Percentiles rank a stretch among this genome's conserved stretches.
Evolutionary conservation across 2,797 vertebrate species (phyloP).

Genomic region (Gallinago nigripennis): DNA sequence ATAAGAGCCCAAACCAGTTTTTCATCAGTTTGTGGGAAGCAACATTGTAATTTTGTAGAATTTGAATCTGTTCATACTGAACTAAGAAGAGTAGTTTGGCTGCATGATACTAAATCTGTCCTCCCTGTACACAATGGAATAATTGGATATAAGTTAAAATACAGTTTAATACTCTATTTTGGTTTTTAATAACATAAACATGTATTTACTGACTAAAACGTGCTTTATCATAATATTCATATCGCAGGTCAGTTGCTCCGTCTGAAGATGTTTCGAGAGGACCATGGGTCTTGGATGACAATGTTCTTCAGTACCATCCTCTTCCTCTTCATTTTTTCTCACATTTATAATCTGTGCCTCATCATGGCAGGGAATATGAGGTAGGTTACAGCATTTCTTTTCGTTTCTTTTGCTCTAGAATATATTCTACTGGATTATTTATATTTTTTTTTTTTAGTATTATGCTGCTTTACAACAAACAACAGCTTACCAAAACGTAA

Average conservation of each 20-base stretch:
- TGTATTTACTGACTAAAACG: neutral
- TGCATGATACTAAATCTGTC: neutral
- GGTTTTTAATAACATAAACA: neutral
- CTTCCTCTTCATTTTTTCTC: constrained; percentile 97
- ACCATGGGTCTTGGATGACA: constrained; percentile 98
- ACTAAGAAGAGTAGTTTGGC: neutral
- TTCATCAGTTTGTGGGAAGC: neutral
- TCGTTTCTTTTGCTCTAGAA: neutral
- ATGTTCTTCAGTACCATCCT: constrained; percentile 99
- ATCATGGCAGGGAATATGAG: constrained; percentile 92
- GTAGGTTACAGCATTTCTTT: constrained; percentile 75
- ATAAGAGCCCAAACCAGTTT: neutral
- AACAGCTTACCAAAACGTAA: neutral
- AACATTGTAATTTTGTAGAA: neutral
- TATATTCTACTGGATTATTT: neutral
- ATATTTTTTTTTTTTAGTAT: neutral
- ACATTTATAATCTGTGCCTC: constrained; percentile 94
- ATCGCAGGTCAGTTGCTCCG: constrained; percentile 90
- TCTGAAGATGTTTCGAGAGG: constrained; percentile 96
- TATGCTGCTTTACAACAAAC: neutral
- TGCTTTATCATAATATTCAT: constrained; percentile 17
- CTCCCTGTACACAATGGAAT: neutral
- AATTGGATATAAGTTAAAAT: neutral
- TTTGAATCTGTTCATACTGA: neutral
- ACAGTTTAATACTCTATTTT: neutral